Evolutionary conservation across 2,113 vertebrate species (phyloP), one percentile per base, ranked within the genome.

Genomic region (Hymenochirus boettgeri): DNA sequence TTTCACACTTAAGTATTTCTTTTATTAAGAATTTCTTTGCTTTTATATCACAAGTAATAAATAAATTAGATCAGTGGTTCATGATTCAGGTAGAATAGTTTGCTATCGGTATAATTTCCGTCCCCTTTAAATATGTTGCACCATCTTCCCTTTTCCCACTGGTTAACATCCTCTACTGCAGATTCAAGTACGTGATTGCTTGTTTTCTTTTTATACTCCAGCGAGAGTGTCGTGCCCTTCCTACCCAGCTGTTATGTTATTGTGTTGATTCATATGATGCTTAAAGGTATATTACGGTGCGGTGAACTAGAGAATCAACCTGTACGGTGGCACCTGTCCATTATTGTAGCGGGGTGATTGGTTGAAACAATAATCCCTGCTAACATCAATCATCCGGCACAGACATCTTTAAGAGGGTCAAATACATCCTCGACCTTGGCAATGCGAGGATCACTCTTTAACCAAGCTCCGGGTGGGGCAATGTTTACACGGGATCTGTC

Each of bases 251-350:
- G 21, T 48, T 22, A 22, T 10, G 18, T 48, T 48, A 48, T 48
- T 22, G 6, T 5, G 18, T 48, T 23, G 18, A 22, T 48, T 48
- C 19, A 48, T 48, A 23, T 21, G 46, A 11, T 46, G 18, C 18
- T 46, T 46, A 46, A 46, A 48, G 19, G 18, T 48, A 48, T 48
- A 22, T 48, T 48, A 48, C 46, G 21, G 46, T 22, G 46, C 19
- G 12, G 46, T 48, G 46, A 48, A 21, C 46, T 48, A 21, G 8
- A 48, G 46, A 22, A 10, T 21, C 46, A 22, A n/a, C 46, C 21
- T 48, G 13, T 23, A 22, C 46, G 21, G 18, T 35, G 15, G 6
- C 10, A 9, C 22, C 15, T 33, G 18, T 18, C 19, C 18, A 31
- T 35, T 31, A 12, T 31, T 17, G 12, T 31, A 35, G n/a, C 45